A percentile compares a stretch with the other conserved stretches of the same genome.
Evolutionary conservation across 2,797 vertebrate species (phyloP).

Genomic region (Lerista edwardsae): DNA sequence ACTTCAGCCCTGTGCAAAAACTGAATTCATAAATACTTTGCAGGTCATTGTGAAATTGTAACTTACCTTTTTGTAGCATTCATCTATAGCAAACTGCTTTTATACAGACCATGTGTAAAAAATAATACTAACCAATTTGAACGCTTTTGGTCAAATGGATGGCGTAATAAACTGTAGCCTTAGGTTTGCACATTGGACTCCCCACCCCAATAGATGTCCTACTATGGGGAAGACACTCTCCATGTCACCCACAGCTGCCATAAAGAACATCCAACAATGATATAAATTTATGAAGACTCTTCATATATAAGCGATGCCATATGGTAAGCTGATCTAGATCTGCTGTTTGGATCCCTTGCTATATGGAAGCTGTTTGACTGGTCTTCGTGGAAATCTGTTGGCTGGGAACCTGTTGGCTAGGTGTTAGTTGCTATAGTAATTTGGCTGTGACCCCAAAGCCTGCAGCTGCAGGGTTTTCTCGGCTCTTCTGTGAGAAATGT

Average conservation of each 20-base stretch:
- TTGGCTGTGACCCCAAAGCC: not conserved
- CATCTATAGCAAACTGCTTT: not conserved
- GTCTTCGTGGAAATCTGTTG: no score
- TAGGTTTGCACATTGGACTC: not conserved
- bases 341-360: not conserved
- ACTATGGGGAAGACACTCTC: not conserved
- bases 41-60: slow-evolving; percentile 72
- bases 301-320: not conserved
- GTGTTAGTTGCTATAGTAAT: not conserved
- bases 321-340: not conserved
- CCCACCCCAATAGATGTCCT: not conserved
- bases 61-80: slow-evolving; percentile 54
- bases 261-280: not conserved
- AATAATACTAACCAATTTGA: not conserved
- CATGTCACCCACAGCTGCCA: no score
- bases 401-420: not conserved
- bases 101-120: not conserved
- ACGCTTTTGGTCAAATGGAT: not conserved
- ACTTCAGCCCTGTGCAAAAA: slow-evolving; percentile 57
- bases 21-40: slow-evolving; percentile 66
- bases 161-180: not conserved
- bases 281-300: not conserved
- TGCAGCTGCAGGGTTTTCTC: not conserved
- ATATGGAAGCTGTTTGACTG: not conserved
- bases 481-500: not conserved